Conservation (phyloP, 2,888 invertebrate species). For the Meteorus colon region DNA sequence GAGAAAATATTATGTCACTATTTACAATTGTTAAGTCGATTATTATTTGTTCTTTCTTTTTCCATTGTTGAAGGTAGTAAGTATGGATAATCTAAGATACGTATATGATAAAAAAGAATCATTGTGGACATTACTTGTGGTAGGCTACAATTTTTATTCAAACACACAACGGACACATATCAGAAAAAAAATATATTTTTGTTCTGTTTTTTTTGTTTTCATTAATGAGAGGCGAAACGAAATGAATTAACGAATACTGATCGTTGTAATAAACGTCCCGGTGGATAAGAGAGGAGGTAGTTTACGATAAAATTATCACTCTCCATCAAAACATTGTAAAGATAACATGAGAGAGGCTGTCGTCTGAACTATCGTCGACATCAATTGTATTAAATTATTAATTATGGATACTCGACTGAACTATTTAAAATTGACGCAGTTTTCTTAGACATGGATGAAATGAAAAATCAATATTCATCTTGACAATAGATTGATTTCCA, state of each 20-base stretch:
- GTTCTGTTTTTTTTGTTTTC: background rate
- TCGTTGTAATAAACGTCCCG: background rate
- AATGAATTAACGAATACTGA: background rate
- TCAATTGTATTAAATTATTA: background rate
- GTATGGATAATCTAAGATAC: background rate
- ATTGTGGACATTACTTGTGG: constrained; percentile 10
- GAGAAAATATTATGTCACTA: constrained; percentile 18
- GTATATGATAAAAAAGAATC: constrained; percentile 3
- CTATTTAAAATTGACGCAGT: constrained; percentile 1
- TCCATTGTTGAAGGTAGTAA: constrained; percentile 4
- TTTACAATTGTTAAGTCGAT: constrained; percentile 15
- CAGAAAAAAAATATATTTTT: background rate
- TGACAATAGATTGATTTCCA: constrained; percentile 7
- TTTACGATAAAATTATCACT: background rate
- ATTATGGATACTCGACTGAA: constrained; percentile 12
- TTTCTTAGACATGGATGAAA: constrained; percentile 24
- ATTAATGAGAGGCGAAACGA: background rate
- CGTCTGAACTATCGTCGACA: background rate
- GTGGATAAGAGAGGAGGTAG: background rate
- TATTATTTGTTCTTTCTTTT: constrained; percentile 7
- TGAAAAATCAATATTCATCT: constrained; percentile 11
- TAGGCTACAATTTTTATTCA: constrained; percentile 3
- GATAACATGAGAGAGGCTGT: background rate
- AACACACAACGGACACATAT: constrained; percentile 29
- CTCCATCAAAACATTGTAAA: background rate